These are phyloP conservation scores for Eptesicus fuscus DNA, from an alignment of 2,113 vertebrate genomes.

Conservation along the genomic window DNA sequence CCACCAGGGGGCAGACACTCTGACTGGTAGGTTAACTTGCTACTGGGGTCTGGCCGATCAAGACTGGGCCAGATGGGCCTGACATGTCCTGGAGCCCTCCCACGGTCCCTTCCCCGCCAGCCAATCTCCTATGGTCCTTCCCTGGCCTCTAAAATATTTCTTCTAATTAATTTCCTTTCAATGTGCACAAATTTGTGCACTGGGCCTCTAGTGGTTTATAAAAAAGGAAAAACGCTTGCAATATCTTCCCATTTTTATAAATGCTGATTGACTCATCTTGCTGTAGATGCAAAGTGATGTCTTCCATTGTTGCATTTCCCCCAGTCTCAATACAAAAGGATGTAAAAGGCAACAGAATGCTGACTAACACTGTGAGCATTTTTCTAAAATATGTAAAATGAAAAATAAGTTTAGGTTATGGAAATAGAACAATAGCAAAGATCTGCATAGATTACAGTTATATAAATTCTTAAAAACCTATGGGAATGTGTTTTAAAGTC, in stretches of 20 bases:
- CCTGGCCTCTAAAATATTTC: too few relatives aligned
- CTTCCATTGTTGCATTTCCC: neutral
- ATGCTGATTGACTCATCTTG: neutral
- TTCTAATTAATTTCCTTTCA: too few relatives aligned
- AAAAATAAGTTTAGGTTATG: neutral
- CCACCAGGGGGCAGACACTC: too few relatives aligned
- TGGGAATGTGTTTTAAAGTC: neutral
- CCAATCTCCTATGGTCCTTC: too few relatives aligned
- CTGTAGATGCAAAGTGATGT: neutral
- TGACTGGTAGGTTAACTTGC: too few relatives aligned
- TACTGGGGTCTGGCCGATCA: too few relatives aligned
- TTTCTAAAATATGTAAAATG: conserved; percentile 25
- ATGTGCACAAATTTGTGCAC: too few relatives aligned
- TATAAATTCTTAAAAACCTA: neutral
- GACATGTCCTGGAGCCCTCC: too few relatives aligned
- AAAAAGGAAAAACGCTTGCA: neutral
- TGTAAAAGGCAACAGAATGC: neutral
- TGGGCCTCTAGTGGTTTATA: neutral
- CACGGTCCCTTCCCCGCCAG: too few relatives aligned
- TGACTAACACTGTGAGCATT: neutral
- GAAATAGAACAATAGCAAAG: conserved; percentile 32
- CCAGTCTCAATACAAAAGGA: neutral
- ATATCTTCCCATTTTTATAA: neutral
- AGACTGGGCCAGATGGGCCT: too few relatives aligned
- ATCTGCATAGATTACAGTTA: neutral